A percentile compares a stretch with the other conserved stretches of the same genome.
These are phyloP conservation scores for Chloroclysta siterata DNA, from an alignment of 2,888 invertebrate species.

Conservation along the genomic window DNA sequence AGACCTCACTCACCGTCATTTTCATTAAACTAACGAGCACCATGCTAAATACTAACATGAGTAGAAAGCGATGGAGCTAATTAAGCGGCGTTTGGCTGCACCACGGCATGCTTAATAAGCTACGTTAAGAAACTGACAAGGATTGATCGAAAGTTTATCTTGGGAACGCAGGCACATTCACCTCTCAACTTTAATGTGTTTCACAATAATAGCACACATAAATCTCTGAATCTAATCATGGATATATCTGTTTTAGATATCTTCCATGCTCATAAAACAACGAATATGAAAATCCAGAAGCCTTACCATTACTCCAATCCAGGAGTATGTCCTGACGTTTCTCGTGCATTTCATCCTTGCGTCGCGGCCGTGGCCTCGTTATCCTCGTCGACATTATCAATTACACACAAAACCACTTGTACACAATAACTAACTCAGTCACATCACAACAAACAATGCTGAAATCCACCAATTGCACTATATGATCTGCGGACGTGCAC, in stretches of 20 bases:
- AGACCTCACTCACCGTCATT: conserved; percentile 41
- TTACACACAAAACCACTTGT: conserved; percentile 43
- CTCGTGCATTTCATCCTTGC: conserved; percentile 72
- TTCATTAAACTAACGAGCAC: conserved; percentile 49
- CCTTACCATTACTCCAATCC: conserved; percentile 78
- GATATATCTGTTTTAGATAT: conserved; percentile 5
- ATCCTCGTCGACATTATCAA: conserved; percentile 67
- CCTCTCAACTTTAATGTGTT: conserved; percentile 15
- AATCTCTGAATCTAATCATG: background rate
- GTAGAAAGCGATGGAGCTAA: conserved; percentile 51
- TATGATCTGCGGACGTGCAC: conserved; percentile 69
- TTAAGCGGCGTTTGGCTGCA: conserved; percentile 38
- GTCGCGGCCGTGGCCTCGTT: conserved; percentile 68
- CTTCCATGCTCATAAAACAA: conserved; percentile 6
- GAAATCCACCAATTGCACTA: conserved; percentile 53
- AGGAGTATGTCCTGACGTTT: conserved; percentile 73
- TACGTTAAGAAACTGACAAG: conserved; percentile 24
- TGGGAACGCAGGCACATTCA: conserved; percentile 25
- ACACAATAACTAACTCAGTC: conserved; percentile 41
- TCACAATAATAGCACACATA: conserved; percentile 2
- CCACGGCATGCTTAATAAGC: conserved; percentile 33
- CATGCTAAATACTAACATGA: conserved; percentile 47
- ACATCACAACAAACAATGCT: conserved; percentile 61
- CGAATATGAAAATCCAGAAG: conserved; percentile 5
- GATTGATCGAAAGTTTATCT: conserved; percentile 34